A percentile compares a stretch with the other conserved stretches of the same genome.
Evolutionary conservation across 1,140 invertebrate genomes (phyloP).

Genomic region (Tetraneura akinire): DNA sequence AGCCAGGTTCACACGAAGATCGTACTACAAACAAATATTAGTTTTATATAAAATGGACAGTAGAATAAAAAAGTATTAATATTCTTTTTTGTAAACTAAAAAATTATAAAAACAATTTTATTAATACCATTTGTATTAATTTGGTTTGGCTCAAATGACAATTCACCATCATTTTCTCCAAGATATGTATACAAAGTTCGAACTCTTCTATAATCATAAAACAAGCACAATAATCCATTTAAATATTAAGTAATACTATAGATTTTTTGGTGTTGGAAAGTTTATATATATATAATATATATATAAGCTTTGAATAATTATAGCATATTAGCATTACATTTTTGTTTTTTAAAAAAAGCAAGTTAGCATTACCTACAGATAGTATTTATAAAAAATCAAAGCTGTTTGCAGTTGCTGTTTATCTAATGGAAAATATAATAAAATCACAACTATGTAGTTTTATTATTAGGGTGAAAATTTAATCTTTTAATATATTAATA

Average conservation of each 20-base stretch:
- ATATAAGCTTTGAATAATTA: not conserved
- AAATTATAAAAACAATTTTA: not conserved
- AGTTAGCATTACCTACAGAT: too few species aligned
- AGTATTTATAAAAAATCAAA: too few species aligned
- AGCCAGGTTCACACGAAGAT: conserved; percentile 89
- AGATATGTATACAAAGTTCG: conserved; percentile 92
- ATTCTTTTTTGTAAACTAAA: not conserved
- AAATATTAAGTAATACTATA: conserved; percentile 15
- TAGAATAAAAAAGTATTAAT: too few species aligned
- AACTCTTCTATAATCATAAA: conserved; percentile 67
- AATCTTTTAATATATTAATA: too few species aligned
- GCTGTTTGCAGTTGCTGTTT: too few species aligned
- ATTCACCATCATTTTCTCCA: conserved; percentile 92
- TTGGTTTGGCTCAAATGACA: conserved; percentile 98
- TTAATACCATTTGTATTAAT: conserved; percentile 92
- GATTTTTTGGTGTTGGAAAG: conserved; percentile 12
- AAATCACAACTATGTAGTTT: too few species aligned
- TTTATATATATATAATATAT: too few species aligned
- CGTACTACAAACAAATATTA: conserved; percentile 66
- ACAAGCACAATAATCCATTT: conserved; percentile 32
- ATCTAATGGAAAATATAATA: too few species aligned
- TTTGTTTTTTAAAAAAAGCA: too few species aligned
- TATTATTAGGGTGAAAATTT: too few species aligned
- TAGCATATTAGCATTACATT: too few species aligned
- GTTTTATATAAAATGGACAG: not conserved